A percentile compares a stretch with the other conserved stretches of the same genome.
phyloP scores from a whole-genome alignment of 2,888 invertebrate species.

The Hetaerina titia region DNA sequence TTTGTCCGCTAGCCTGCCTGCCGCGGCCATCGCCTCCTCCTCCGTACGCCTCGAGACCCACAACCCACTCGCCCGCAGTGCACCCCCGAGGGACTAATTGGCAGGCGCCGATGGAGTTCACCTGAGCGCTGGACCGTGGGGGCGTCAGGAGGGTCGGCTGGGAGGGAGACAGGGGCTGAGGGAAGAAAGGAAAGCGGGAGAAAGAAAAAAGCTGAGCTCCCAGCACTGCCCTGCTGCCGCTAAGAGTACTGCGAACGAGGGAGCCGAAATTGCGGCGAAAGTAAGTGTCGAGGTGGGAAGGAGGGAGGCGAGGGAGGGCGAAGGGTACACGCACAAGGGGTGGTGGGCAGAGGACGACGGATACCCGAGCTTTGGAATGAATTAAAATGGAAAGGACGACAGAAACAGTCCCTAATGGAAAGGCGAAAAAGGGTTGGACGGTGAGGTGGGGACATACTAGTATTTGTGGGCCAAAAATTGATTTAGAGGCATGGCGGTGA shows the following conservation, averaged over 20 bases:
- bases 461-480: not conserved
- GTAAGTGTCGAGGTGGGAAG: not conserved
- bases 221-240: not conserved
- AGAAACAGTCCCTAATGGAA: not conserved
- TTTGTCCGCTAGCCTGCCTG: not conserved
- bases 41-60: not conserved
- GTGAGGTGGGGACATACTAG: not conserved
- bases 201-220: not conserved
- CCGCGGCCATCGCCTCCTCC: not conserved
- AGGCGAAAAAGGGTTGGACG: not conserved
- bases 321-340: too few species aligned
- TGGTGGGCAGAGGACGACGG: not conserved
- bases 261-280: not conserved
- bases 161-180: not conserved
- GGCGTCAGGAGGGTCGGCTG: not conserved
- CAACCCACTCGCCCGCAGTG: not conserved
- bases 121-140: not conserved
- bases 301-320: not conserved
- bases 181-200: not conserved
- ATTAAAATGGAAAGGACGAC: not conserved
- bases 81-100: slow-evolving; percentile 19
- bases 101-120: not conserved
- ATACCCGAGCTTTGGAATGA: not conserved
- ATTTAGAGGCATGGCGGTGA: not conserved
- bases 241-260: not conserved